phyloP scores from a whole-genome alignment of 2,888 invertebrate genomes.

The Synergus japonicus region DNA sequence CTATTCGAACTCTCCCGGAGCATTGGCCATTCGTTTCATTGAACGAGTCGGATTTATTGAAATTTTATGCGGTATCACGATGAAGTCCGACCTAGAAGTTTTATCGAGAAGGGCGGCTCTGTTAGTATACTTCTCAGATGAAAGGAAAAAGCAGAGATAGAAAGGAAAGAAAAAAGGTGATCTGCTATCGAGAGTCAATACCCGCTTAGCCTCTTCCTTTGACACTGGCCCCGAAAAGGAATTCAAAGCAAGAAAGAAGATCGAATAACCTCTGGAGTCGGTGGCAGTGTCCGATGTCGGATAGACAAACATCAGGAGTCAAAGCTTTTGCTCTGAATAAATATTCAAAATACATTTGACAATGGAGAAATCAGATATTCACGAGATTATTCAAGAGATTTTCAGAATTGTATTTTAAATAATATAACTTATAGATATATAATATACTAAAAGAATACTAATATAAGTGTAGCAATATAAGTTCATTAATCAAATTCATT shows the following conservation, averaged over 20 bases:
- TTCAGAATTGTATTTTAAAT: too few species aligned
- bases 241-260: conserved; percentile 30
- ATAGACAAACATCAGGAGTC: conserved; percentile 4
- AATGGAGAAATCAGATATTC: too few species aligned
- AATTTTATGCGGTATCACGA: conserved; percentile 67
- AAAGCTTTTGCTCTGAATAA: not conserved
- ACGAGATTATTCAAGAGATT: too few species aligned
- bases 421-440: too few species aligned
- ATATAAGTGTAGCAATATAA: too few species aligned
- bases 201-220: conserved; percentile 50
- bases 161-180: conserved; percentile 42
- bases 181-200: conserved; percentile 53
- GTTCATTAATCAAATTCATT: too few species aligned
- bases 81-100: conserved; percentile 64
- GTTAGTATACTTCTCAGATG: conserved; percentile 56
- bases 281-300: conserved; percentile 16
- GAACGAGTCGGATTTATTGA: conserved; percentile 63
- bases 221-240: conserved; percentile 26
- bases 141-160: conserved; percentile 43
- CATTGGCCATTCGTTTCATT: conserved; percentile 61
- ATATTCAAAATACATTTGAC: not conserved
- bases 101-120: conserved; percentile 58
- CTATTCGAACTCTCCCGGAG: conserved; percentile 60
- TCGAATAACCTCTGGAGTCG: conserved; percentile 27
- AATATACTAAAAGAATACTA: too few species aligned